A percentile compares a stretch with the other conserved stretches of the same genome.
Conservation (phyloP, 2,797 vertebrate genomes). For the Acrocephalus scirpaceus region DNA sequence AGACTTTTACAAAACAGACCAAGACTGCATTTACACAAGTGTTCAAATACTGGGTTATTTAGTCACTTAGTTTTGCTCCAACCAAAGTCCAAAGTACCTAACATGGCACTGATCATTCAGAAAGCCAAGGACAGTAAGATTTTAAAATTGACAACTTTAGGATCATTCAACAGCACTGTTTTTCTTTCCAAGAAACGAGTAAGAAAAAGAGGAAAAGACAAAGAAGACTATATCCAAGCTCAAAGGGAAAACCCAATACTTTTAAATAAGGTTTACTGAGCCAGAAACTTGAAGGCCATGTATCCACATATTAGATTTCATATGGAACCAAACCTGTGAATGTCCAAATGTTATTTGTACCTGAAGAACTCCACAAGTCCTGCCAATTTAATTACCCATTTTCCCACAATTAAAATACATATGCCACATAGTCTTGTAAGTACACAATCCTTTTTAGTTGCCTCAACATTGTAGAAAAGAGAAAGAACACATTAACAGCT, state of each 20-base stretch:
- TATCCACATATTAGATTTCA: not conserved
- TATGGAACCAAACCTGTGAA: not conserved
- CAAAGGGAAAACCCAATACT: not conserved
- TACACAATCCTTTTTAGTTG: not conserved
- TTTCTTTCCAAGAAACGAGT: not conserved
- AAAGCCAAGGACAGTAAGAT: not conserved
- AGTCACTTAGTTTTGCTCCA: not conserved
- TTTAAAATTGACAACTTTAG: not conserved
- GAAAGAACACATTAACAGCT: not conserved
- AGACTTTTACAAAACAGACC: not conserved
- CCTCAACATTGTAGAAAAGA: not conserved
- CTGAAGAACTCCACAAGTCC: not conserved
- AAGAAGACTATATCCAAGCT: not conserved
- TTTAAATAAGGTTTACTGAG: not conserved
- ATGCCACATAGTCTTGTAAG: not conserved
- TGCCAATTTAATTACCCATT: not conserved
- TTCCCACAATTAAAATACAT: not conserved
- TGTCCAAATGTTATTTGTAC: not conserved
- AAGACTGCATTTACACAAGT: accelerated
- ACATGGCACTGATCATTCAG: not conserved
- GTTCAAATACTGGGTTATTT: accelerated
- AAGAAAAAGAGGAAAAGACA: not conserved
- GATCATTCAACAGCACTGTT: not conserved
- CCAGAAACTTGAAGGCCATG: not conserved
- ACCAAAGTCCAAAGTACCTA: not conserved